Conservation (phyloP, 2,113 vertebrate species). For the human region GRCh38 chr22:37931501-37932000, state of each 20-base stretch:
- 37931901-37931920: slow-evolving; percentile 93
- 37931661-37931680: no score
- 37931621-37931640: neutral
- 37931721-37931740: neutral
- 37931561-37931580: no score
- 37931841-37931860: slow-evolving; percentile 80
- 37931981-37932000: neutral
- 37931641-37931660: neutral
- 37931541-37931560: no score
- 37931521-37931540: no score
- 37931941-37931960: neutral
- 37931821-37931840: slow-evolving; percentile 93
- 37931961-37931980: neutral
- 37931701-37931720: neutral
- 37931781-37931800: slow-evolving; percentile 80
- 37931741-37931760: neutral
- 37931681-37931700: neutral
- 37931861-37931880: slow-evolving; percentile 89
- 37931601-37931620: neutral
- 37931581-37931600: rapidly evolving
- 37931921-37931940: slow-evolving; percentile 94
- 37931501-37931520: rapidly evolving
- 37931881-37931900: slow-evolving; percentile 86
- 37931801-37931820: slow-evolving; percentile 92
- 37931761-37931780: neutral